Base-by-base conservation (phyloP, 2,797 vertebrate genomes). In the Alcedo atthis region DNA sequence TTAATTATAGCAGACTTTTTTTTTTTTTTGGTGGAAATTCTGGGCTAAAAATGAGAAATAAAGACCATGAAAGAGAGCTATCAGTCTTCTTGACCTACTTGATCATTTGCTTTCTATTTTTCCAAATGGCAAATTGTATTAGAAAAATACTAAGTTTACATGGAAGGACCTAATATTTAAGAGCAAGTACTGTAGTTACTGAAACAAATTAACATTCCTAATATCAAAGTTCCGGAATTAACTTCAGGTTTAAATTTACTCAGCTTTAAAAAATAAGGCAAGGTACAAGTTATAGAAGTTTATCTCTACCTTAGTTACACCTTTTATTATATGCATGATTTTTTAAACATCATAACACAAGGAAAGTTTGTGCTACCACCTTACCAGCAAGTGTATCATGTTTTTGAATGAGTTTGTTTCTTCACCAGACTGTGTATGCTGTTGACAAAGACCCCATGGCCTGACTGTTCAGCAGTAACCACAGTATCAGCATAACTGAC, bases 201-300 rank as follows among this genome's bases (percentile, higher is more conserved):
- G 16, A 85, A 91, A 67, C 2, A 76, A 66, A 54, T 14, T 28
- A 87, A 2, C 8, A 26, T 5, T 12, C 13, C 6, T 79, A n/a
- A 33, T 22, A 59, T 9, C 2, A 37, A 62, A 81, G 43, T 54
- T 55, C n/a, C 13, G 45, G 8, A 19, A 54, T 62, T 73, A 48
- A 53, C 10, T 4, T 81, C 37, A 49, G 35, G 10, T 68, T 70
- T 42, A 61, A 35, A 33, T 53, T 40, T 42, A 49, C 20, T 6
- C 45, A 70, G 17, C 22, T 49, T 2, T 16, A 63, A 76, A 63
- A 74, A 22, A 51, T 6, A 81, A n/a, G 51, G 22, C 68, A 70
- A 83, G 3, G 3, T 30, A 33, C 5, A 7, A 54, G 30, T 8
- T 0, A 46, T 3, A 5, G 49, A 6, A 6, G 59, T 81, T 75